Base-by-base conservation (phyloP, 2,113 vertebrate species). In the Aphyosemion australe region DNA sequence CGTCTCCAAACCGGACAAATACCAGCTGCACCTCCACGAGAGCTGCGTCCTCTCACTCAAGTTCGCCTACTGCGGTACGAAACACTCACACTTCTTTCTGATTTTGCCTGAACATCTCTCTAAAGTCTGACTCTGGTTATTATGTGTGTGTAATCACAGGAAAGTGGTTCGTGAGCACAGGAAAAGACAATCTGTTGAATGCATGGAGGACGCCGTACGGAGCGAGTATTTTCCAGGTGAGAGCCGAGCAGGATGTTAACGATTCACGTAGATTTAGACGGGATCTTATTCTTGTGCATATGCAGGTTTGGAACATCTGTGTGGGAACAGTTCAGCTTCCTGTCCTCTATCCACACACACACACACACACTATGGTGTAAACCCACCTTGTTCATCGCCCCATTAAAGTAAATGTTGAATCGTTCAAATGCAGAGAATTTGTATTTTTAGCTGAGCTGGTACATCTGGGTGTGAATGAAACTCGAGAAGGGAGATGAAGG, bases 141-240 rank as follows among this genome's bases (percentile, higher is more conserved):
- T 63, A n/a, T 19, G 16, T 5, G 16, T 57, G 10, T 56, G 13
- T 58, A 42, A 26, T 82, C 85, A 55, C 83, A 96, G 95, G 95
- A 50, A 95, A 94, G 78, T 96, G 95, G 95, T 96, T 95, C 0
- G 94, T 94, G 81, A 97, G 95, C 48, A 95, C 95, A 0, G 95
- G 95, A 21, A 94, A 94, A 83, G 95, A 95, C 81, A 91, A 90
- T 83, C 87, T 95, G 62, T 77, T 94, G 39, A 94, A 94, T 0
- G 83, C 95, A n/a, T 94, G 93, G 92, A 75, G 94, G 76, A 90
- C 94, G 0, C 94, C 95, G 2, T 88, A 79, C 0, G 95, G 95
- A 50, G 90, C 91, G 5, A 90, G 89, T 73, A 94, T 94, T 73
- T 93, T 96, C 82, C 95, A 96, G 94, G 95, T 96, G 84, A 1